Evolutionary conservation across 2,888 invertebrate species (phyloP).

Genomic region (Heliconius erato): DNA sequence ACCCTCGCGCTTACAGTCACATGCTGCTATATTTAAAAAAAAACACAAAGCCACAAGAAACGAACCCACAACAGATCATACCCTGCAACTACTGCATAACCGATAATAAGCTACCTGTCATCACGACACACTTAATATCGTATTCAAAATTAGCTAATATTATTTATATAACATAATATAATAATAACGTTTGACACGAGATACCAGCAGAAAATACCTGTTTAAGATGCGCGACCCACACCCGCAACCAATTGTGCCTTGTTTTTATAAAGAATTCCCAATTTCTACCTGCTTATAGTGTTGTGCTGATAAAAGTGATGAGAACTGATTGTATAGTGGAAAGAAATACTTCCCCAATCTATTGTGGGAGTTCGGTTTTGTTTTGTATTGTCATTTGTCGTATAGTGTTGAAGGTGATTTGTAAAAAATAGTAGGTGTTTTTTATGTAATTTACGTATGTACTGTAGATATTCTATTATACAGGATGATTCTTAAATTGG

Average conservation of each 20-base stretch:
- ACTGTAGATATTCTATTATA: not conserved
- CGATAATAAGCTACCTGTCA: not conserved
- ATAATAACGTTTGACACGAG: slow-evolving; percentile 32
- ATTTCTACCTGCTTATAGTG: slow-evolving; percentile 45
- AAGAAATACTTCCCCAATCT: slow-evolving; percentile 24
- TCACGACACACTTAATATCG: not conserved
- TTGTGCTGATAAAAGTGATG: slow-evolving; percentile 37
- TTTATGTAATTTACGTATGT: not conserved
- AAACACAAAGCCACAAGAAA: no score
- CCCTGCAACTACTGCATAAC: not conserved
- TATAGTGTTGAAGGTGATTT: not conserved
- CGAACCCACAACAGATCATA: no score
- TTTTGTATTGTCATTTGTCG: slow-evolving; percentile 3
- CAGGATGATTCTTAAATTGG: no score
- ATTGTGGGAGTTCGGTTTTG: not conserved
- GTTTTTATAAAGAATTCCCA: slow-evolving; percentile 46
- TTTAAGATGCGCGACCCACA: slow-evolving; percentile 46
- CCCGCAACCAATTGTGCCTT: slow-evolving; percentile 38
- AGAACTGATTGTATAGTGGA: slow-evolving; percentile 31
- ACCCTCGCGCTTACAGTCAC: not conserved
- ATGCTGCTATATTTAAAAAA: not conserved
- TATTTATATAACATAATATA: not conserved
- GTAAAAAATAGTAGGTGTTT: not conserved
- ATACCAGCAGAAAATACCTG: slow-evolving; percentile 43
- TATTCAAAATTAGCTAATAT: slow-evolving; percentile 27